Conservation (phyloP, 2,888 invertebrate species). For the Galerucella pusilla region DNA sequence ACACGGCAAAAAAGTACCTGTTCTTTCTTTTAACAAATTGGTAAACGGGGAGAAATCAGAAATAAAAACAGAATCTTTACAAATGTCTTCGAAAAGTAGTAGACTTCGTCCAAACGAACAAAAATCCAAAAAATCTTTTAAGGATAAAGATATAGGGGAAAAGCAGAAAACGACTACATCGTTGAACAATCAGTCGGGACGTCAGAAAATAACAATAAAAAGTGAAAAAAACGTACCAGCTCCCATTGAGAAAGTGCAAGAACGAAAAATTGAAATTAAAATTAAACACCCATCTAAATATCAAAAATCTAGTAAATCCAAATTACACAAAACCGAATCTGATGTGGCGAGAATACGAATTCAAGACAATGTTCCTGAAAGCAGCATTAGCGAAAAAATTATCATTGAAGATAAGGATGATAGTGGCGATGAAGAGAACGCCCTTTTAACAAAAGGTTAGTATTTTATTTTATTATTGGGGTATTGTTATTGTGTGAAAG, state of each 20-base stretch:
- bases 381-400: constrained; percentile 44
- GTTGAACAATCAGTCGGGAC: constrained; percentile 30
- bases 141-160: constrained; percentile 13
- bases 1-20: constrained; percentile 42
- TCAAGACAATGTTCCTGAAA: constrained; percentile 30
- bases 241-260: constrained; percentile 46
- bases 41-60: constrained; percentile 48
- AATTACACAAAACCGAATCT: constrained; percentile 35
- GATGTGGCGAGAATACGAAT: constrained; percentile 21
- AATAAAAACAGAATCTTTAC: constrained; percentile 42
- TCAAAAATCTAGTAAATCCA: constrained; percentile 47
- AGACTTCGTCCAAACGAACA: constrained; percentile 22
- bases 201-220: constrained; percentile 42
- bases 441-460: constrained; percentile 49
- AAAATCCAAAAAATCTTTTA: constrained; percentile 3
- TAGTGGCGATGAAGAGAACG: constrained; percentile 48
- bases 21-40: constrained; percentile 51
- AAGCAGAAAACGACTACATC: constrained; percentile 33
- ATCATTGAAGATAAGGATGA: constrained; percentile 55
- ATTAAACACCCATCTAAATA: constrained; percentile 62
- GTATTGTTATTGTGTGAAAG: too few species aligned
- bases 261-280: constrained; percentile 62
- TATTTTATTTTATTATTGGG: constrained; percentile 8
- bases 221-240: constrained; percentile 36
- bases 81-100: constrained; percentile 20